Percentiles rank a stretch among this genome's conserved stretches.
phyloP scores from a whole-genome alignment of 2,797 vertebrate species.

The Gouania willdenowi region DNA sequence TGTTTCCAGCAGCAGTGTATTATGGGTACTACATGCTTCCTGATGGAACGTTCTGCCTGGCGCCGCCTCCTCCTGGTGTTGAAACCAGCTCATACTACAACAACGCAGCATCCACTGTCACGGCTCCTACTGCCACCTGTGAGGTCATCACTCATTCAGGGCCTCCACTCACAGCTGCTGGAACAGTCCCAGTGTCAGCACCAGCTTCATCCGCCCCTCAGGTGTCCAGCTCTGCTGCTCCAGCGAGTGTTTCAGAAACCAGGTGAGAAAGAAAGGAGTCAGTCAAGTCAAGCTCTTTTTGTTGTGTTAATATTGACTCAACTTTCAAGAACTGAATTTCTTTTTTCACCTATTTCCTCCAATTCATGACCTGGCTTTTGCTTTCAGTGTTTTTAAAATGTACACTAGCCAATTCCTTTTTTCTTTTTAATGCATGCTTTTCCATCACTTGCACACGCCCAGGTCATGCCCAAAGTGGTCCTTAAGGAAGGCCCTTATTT shows the following conservation, averaged over 20 bases:
- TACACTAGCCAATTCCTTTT: too few relatives aligned
- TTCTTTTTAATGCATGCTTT: too few relatives aligned
- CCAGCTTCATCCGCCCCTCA: constrained; percentile 28
- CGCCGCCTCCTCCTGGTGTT: constrained; percentile 88
- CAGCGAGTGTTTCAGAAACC: constrained; percentile 41
- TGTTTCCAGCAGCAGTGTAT: constrained; percentile 83
- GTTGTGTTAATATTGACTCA: too few relatives aligned
- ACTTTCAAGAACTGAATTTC: too few relatives aligned
- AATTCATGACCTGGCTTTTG: too few relatives aligned
- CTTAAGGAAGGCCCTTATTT: too few relatives aligned
- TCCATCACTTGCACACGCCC: too few relatives aligned
- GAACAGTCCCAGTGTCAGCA: constrained; percentile 25
- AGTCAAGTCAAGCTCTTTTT: too few relatives aligned
- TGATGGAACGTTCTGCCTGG: constrained; percentile 91
- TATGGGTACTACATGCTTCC: constrained; percentile 98
- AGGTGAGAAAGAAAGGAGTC: constrained; percentile 40
- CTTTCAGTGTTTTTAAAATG: too few relatives aligned
- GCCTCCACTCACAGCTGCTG: constrained; percentile 73
- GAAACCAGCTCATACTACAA: constrained; percentile 87
- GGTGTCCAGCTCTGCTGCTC: constrained; percentile 25
- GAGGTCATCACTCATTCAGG: constrained; percentile 74
- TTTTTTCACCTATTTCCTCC: too few relatives aligned
- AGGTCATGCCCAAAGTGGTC: too few relatives aligned
- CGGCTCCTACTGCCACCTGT: constrained; percentile 68
- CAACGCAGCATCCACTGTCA: constrained; percentile 74